phyloP scores from a whole-genome alignment of 2,797 vertebrate species.

The Menidia menidia region DNA sequence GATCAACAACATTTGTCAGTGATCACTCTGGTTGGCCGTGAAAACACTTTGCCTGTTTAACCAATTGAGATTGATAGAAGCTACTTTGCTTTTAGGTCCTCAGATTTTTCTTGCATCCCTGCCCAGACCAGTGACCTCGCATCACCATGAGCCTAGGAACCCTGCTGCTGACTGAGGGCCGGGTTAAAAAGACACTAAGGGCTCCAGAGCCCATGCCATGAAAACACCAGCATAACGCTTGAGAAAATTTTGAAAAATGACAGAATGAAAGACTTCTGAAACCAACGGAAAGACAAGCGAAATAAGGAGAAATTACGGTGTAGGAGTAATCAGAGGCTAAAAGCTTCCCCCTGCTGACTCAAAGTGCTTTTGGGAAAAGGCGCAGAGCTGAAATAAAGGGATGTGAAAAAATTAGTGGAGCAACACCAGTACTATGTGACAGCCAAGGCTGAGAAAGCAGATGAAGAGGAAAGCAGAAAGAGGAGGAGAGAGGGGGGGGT shows the following conservation, averaged over 20 bases:
- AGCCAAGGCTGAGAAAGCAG: conserved; percentile 67
- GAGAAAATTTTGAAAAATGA: conserved; percentile 13
- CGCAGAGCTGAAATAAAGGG: conserved; percentile 71
- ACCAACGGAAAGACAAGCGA: conserved; percentile 56
- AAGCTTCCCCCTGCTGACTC: conserved; percentile 79
- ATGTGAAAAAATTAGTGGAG: conserved; percentile 73
- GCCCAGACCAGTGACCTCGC: not conserved
- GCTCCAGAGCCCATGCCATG: conserved; percentile 7
- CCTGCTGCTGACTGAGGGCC: not conserved
- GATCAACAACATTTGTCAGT: not conserved
- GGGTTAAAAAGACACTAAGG: not conserved
- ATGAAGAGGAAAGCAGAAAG: conserved; percentile 50
- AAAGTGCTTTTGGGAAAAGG: conserved; percentile 79
- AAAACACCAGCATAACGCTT: conserved; percentile 1
- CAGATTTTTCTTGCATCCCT: not conserved
- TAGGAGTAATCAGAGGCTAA: conserved; percentile 79
- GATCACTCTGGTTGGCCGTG: not conserved
- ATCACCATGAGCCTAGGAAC: not conserved
- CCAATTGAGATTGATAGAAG: not conserved
- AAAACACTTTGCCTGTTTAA: not conserved
- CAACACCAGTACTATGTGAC: conserved; percentile 63
- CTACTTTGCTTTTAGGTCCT: not conserved
- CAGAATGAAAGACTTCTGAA: conserved; percentile 38
- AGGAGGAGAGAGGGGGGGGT: not conserved
- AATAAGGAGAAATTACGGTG: conserved; percentile 75